Conservation (phyloP, 2,113 vertebrate genomes). For the Hepsetus odoe region DNA sequence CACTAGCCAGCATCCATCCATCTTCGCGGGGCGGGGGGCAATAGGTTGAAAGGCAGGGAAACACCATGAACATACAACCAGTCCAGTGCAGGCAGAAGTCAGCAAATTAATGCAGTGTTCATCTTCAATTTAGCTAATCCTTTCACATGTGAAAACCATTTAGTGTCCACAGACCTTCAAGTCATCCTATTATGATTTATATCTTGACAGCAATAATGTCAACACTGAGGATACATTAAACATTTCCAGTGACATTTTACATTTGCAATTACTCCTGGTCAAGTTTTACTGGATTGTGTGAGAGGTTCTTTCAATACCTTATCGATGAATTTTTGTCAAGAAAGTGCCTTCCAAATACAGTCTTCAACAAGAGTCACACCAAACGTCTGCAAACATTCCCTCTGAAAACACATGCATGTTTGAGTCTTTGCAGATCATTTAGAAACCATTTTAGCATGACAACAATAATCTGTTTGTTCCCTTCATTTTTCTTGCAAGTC, state of each 20-base stretch:
- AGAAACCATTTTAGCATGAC: neutral
- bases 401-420: no score
- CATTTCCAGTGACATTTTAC: neutral
- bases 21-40: no score
- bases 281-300: neutral
- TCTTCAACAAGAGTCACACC: neutral
- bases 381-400: no score
- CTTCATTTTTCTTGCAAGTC: constrained; percentile 63
- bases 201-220: neutral
- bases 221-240: neutral
- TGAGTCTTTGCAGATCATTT: neutral
- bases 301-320: neutral
- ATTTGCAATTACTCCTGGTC: neutral
- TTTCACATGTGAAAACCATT: neutral
- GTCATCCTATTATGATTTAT: neutral
- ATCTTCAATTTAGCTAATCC: neutral
- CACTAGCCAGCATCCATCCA: neutral
- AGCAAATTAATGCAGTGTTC: neutral
- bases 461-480: constrained; percentile 63
- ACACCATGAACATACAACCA: no score
- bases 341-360: no score
- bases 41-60: no score
- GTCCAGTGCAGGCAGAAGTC: no score
- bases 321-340: neutral
- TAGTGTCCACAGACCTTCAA: no score